phyloP scores from a whole-genome alignment of 2,797 vertebrate genomes.

The Anableps anableps region DNA sequence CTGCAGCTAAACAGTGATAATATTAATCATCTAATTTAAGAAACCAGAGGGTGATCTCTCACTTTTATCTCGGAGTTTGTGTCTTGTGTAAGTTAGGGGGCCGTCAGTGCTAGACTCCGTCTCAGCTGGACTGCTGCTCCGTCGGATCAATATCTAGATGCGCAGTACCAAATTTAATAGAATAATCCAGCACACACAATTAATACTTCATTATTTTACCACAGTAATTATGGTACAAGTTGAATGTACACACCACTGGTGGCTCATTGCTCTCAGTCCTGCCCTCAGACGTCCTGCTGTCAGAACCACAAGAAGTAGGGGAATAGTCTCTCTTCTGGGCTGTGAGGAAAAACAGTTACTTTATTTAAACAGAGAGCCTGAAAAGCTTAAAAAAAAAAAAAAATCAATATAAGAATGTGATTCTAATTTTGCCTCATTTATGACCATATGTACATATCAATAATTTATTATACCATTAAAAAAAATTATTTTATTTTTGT shows the following conservation, averaged over 20 bases:
- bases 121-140: slow-evolving; percentile 89
- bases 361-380: slow-evolving; percentile 1
- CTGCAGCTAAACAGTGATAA: background rate
- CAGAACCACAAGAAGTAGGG: slow-evolving; percentile 82
- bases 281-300: slow-evolving; percentile 80
- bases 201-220: background rate
- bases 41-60: slow-evolving; percentile 52
- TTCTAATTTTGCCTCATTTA: background rate
- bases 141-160: slow-evolving; percentile 81
- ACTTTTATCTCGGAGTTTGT: slow-evolving; percentile 89
- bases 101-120: slow-evolving; percentile 83
- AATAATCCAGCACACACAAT: background rate
- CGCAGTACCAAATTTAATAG: slow-evolving; percentile 10
- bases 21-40: background rate
- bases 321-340: slow-evolving; percentile 86
- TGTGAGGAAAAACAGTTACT: slow-evolving; percentile 57
- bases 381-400: slow-evolving; percentile 5
- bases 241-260: slow-evolving; percentile 83
- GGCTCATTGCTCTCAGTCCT: slow-evolving; percentile 82
- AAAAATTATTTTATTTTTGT: background rate
- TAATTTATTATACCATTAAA: background rate
- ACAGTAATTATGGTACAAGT: background rate
- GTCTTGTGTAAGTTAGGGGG: slow-evolving; percentile 67
- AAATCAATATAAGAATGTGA: background rate
- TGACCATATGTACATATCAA: background rate